phyloP scores from a whole-genome alignment of 2,113 vertebrate genomes.

The Python bivittatus region DNA sequence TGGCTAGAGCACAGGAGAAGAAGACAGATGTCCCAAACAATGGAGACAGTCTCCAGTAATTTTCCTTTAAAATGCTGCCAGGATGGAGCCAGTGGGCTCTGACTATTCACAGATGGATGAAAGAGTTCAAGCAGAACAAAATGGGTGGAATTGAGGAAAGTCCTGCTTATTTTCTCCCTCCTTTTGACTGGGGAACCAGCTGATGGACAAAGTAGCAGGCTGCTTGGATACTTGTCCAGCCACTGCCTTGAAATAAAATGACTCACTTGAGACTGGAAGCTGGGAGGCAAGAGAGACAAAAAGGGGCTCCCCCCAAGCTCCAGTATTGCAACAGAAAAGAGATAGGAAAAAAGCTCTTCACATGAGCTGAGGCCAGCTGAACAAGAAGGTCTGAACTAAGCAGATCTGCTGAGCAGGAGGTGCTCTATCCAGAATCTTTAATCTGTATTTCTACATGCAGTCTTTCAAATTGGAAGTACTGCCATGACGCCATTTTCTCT shows the following conservation, averaged over 20 bases:
- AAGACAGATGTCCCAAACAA: background rate
- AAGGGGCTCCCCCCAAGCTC: background rate
- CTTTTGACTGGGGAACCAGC: background rate
- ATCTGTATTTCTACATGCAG: background rate
- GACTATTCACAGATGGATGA: background rate
- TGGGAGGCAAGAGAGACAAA: background rate
- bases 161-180: background rate
- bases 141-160: background rate
- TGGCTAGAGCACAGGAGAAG: background rate
- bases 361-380: background rate
- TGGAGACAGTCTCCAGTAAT: background rate
- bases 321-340: background rate
- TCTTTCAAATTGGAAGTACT: slow-evolving; percentile 30
- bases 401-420: slow-evolving; percentile 13
- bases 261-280: background rate
- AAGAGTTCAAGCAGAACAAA: background rate
- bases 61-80: background rate
- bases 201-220: background rate
- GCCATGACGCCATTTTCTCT: slow-evolving; percentile 34
- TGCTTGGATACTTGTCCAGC: background rate
- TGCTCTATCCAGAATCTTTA: background rate
- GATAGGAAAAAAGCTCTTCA: background rate
- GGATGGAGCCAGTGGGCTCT: background rate
- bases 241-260: background rate
- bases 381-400: background rate